Evolutionary conservation across 2,797 vertebrate genomes (phyloP).

Genomic region (Buphagus erythrorhynchus): DNA sequence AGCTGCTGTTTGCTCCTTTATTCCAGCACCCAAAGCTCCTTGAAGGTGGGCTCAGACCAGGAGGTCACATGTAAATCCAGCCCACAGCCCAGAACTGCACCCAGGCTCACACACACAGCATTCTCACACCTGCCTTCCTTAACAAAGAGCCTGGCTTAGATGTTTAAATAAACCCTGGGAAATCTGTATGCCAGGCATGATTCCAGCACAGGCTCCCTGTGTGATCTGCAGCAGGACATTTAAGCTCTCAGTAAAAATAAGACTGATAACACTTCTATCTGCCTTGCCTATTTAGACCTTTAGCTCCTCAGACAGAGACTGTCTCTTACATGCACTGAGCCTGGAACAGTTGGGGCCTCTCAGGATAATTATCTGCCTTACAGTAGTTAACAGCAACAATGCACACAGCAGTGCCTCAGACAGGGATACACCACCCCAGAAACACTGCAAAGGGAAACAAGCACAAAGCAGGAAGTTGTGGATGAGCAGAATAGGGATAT

Average conservation of each 20-base stretch:
- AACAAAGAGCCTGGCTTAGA: neutral
- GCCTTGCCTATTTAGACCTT: slow-evolving; percentile 14
- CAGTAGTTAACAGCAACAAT: neutral
- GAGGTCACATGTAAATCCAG: neutral
- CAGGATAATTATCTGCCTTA: neutral
- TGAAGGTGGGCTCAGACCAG: accelerated
- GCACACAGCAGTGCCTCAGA: neutral
- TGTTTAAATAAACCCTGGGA: neutral
- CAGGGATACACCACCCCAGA: neutral
- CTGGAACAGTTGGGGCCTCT: neutral
- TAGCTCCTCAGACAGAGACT: slow-evolving; percentile 9
- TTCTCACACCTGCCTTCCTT: neutral
- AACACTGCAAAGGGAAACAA: neutral
- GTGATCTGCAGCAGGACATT: slow-evolving; percentile 48
- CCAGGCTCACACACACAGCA: neutral
- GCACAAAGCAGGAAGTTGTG: neutral
- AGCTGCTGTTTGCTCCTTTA: neutral
- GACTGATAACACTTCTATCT: slow-evolving; percentile 37
- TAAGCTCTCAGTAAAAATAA: slow-evolving; percentile 27
- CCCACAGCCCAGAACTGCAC: accelerated
- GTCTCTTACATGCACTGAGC: neutral
- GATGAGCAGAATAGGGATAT: neutral
- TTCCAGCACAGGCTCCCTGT: neutral
- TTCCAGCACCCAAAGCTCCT: neutral
- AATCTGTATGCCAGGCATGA: neutral